Evolutionary conservation across 2,888 invertebrate genomes (phyloP).

Genomic region (Brenthis hecate): DNA sequence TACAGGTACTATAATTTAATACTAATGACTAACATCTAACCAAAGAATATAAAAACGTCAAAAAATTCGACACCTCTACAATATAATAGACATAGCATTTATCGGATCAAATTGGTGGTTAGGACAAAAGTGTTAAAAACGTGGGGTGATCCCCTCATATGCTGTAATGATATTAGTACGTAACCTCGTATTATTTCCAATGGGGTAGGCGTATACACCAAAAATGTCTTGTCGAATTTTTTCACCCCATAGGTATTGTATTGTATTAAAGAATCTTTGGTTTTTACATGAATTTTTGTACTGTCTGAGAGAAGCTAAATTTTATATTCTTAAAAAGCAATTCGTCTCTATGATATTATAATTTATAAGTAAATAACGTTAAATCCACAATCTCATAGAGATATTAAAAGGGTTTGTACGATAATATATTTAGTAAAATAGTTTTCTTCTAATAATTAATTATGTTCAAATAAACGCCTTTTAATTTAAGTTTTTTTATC

Average conservation of each 20-base stretch:
- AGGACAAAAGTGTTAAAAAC: slow-evolving; percentile 61
- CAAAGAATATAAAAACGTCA: slow-evolving; percentile 1
- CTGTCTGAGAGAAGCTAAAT: too few species aligned
- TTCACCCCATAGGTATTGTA: slow-evolving; percentile 13
- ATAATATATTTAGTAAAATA: too few species aligned
- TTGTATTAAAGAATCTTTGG: background rate
- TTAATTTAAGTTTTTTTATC: too few species aligned
- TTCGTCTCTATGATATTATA: too few species aligned
- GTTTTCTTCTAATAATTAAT: too few species aligned
- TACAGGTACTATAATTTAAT: too few species aligned
- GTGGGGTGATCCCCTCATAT: slow-evolving; percentile 55
- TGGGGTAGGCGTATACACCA: slow-evolving; percentile 38
- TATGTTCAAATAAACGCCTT: too few species aligned
- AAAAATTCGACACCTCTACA: slow-evolving; percentile 40
- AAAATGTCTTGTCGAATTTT: slow-evolving; percentile 15
- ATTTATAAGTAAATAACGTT: too few species aligned
- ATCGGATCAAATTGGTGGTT: slow-evolving; percentile 49
- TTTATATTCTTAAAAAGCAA: too few species aligned
- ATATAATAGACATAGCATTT: slow-evolving; percentile 44
- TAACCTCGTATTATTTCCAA: slow-evolving; percentile 68
- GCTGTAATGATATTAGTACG: slow-evolving; percentile 69
- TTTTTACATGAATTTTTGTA: too few species aligned
- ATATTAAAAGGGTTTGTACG: too few species aligned
- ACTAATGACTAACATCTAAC: background rate
- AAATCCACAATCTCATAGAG: too few species aligned